Conservation (phyloP, 1,140 invertebrate species). For the Latrodectus geometricus region DNA sequence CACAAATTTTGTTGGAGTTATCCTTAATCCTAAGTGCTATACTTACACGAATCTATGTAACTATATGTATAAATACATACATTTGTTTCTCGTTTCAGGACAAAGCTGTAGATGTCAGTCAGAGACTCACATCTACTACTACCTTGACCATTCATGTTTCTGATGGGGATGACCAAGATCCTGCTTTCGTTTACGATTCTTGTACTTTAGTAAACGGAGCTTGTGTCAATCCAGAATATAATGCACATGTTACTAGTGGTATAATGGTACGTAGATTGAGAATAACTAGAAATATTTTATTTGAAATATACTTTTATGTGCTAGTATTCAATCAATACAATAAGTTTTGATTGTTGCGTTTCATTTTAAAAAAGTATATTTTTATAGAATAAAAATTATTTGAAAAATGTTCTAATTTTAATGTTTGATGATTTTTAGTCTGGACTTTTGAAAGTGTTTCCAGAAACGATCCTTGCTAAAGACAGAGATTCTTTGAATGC, state of each 20-base stretch:
- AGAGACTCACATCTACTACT: constrained; percentile 69
- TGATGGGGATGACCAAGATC: constrained; percentile 74
- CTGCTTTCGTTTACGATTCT: constrained; percentile 82
- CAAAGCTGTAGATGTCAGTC: constrained; percentile 54
- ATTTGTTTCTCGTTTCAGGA: constrained; percentile 52
- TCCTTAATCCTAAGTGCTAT: too few species aligned
- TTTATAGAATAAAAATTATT: neutral
- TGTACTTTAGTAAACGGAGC: constrained; percentile 67
- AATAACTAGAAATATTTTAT: too few species aligned
- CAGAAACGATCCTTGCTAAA: constrained; percentile 88
- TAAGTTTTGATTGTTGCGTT: too few species aligned
- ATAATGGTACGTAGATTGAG: constrained; percentile 37
- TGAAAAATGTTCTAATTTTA: neutral
- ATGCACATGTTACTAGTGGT: constrained; percentile 60
- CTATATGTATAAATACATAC: neutral
- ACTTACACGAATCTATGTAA: neutral
- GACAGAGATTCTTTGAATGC: constrained; percentile 89
- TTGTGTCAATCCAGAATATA: constrained; percentile 64
- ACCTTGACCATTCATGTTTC: constrained; percentile 85
- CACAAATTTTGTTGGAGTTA: too few species aligned
- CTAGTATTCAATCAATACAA: too few species aligned
- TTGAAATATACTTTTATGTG: too few species aligned
- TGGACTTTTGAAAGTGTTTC: constrained; percentile 83
- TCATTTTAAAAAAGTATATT: too few species aligned
- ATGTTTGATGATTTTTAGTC: constrained; percentile 68